Evolutionary conservation across 30 jellyfish, hydroid and myxozoan species (phyloP).

Genomic region (Pseudorhiza aurosa): DNA sequence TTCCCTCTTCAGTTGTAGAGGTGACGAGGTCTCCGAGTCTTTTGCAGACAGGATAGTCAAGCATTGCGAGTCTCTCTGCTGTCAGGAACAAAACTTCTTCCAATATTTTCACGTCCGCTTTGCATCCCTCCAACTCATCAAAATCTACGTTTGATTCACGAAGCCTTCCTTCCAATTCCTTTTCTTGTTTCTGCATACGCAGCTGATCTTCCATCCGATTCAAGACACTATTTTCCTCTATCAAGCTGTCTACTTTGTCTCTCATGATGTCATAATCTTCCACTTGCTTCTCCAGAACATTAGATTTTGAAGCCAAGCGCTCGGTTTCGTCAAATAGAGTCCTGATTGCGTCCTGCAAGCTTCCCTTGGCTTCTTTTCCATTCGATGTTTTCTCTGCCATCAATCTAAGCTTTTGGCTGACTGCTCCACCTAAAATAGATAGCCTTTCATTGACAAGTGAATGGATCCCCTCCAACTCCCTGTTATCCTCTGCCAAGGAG

Average conservation of each 20-base stretch:
- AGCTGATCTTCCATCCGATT: not conserved
- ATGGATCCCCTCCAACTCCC: not conserved
- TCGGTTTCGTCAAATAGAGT: conserved; percentile 4
- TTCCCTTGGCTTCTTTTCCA: no score
- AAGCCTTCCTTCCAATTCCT: not conserved
- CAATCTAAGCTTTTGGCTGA: not conserved
- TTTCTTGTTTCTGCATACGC: not conserved
- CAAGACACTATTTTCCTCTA: not conserved
- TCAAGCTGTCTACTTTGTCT: not conserved
- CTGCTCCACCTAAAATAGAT: not conserved
- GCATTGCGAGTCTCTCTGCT: not conserved
- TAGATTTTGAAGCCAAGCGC: not conserved
- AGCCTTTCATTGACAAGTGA: not conserved
- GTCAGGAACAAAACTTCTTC: not conserved
- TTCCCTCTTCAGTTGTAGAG: not conserved
- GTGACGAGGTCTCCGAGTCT: not conserved
- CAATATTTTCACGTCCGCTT: not conserved
- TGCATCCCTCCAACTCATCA: not conserved
- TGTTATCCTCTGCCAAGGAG: not conserved
- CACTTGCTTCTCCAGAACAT: not conserved
- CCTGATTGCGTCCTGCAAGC: not conserved
- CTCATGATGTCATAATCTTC: not conserved
- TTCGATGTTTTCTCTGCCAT: no score
- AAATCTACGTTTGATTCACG: not conserved
- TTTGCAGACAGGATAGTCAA: not conserved